phyloP scores from a whole-genome alignment of 2,797 vertebrate genomes.

The Tragopan temminckii region DNA sequence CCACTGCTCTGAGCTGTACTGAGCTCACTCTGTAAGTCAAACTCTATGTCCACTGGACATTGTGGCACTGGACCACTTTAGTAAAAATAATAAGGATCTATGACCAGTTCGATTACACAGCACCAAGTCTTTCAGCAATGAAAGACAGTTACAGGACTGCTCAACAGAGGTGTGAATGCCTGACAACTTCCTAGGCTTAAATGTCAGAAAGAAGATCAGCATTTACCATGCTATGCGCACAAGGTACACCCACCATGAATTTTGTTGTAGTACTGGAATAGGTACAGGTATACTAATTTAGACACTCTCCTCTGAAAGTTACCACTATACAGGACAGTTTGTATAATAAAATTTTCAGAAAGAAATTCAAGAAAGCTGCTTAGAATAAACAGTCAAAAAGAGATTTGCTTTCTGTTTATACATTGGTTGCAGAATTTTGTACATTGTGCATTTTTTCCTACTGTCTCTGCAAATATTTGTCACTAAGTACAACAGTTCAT shows the following conservation, averaged over 20 bases:
- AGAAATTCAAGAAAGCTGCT: not conserved
- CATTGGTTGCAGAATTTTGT: not conserved
- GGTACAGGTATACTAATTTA: not conserved
- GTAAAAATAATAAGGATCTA: not conserved
- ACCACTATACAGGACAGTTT: not conserved
- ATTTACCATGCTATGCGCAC: not conserved
- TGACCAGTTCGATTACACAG: not conserved
- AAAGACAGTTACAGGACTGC: not conserved
- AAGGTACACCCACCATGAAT: not conserved
- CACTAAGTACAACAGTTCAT: slow-evolving; percentile 15
- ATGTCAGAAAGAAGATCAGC: not conserved
- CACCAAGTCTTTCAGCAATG: not conserved
- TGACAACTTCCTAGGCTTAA: not conserved
- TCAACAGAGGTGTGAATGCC: not conserved
- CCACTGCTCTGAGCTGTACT: not conserved
- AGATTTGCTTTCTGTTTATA: not conserved
- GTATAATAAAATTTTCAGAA: not conserved
- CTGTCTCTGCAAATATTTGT: slow-evolving; percentile 7
- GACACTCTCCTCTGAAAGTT: not conserved
- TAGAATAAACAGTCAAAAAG: not conserved
- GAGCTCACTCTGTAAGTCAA: not conserved
- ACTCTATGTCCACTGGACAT: not conserved
- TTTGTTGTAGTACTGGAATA: not conserved
- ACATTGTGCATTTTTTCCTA: not conserved
- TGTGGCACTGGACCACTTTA: rapidly evolving